These are phyloP conservation scores for Puma concolor DNA, from an alignment of 2,113 vertebrate genomes.

Conservation along the genomic window DNA sequence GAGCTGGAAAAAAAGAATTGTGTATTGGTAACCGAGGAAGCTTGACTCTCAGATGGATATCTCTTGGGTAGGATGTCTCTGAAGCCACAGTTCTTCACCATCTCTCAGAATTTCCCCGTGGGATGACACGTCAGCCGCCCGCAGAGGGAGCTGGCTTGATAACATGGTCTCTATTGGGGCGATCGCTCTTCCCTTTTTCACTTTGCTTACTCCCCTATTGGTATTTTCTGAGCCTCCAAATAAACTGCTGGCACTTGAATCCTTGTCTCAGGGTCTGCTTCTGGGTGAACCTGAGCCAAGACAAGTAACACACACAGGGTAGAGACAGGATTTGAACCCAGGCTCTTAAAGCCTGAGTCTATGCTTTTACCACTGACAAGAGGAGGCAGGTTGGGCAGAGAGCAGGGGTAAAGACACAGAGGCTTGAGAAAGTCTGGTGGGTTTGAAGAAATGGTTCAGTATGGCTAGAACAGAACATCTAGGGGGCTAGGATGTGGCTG, in stretches of 20 bases:
- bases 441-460: background rate
- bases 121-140: background rate
- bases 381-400: background rate
- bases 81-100: background rate
- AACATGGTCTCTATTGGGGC: background rate
- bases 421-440: background rate
- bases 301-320: background rate
- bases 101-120: background rate
- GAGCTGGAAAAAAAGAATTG: background rate
- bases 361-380: background rate
- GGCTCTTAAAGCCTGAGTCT: background rate
- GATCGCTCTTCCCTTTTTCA: background rate
- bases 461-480: background rate
- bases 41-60: background rate
- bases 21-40: background rate
- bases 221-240: constrained; percentile 3
- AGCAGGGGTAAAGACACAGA: background rate
- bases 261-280: background rate
- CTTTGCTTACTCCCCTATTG: background rate
- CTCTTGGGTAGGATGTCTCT: background rate
- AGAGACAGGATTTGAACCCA: background rate
- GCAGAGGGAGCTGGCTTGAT: background rate
- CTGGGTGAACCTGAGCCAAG: background rate
- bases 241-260: background rate
- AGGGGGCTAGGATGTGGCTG: background rate